Conservation (phyloP, 1,140 invertebrate species). For the Monochamus saltuarius region DNA sequence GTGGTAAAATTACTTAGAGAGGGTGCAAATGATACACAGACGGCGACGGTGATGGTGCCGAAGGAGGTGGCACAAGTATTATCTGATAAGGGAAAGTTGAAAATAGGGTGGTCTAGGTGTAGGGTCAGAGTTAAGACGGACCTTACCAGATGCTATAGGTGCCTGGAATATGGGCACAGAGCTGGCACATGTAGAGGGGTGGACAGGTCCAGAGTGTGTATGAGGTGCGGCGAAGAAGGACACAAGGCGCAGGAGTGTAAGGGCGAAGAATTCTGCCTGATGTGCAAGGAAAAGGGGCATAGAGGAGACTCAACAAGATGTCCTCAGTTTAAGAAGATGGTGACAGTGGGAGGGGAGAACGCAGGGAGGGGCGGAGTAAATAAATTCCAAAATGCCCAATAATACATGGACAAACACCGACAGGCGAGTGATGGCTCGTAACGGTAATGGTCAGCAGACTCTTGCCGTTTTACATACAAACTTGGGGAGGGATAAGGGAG, state of each 20-base stretch:
- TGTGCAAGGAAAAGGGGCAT: slow-evolving; percentile 13
- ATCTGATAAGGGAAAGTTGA: background rate
- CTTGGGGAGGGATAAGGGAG: no score
- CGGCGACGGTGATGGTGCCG: background rate
- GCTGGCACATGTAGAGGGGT: slow-evolving; percentile 2
- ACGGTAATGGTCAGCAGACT: no score
- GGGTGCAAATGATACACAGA: background rate
- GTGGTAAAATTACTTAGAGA: background rate
- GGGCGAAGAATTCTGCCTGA: background rate
- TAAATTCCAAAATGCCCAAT: no score
- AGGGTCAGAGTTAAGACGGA: no score
- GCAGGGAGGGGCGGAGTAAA: no score
- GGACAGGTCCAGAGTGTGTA: slow-evolving; percentile 4
- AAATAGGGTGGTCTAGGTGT: slow-evolving; percentile 4
- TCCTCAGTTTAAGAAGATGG: slow-evolving; percentile 5
- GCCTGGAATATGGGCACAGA: slow-evolving; percentile 18
- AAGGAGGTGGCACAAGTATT: background rate
- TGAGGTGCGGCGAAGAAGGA: slow-evolving; percentile 8
- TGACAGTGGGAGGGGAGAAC: slow-evolving; percentile 2
- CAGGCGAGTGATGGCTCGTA: no score
- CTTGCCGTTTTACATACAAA: no score
- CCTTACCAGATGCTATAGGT: slow-evolving; percentile 14
- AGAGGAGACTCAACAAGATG: slow-evolving; percentile 12
- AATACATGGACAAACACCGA: background rate
- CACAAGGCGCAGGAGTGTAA: slow-evolving; percentile 15